These are phyloP conservation scores for Lapara coniferarum DNA, from an alignment of 2,888 invertebrate genomes.

Conservation along the genomic window DNA sequence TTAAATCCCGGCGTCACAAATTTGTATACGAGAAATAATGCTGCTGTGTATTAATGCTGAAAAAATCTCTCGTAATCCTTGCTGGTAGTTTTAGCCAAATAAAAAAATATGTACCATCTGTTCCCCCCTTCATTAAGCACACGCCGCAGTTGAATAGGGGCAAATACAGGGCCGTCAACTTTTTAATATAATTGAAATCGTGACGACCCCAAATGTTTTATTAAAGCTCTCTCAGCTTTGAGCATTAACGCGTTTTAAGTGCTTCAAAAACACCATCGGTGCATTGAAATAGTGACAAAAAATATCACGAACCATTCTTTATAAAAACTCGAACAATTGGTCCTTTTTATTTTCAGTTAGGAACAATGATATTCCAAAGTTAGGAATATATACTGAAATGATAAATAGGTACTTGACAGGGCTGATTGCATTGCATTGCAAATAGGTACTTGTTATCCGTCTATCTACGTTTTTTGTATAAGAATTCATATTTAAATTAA, in stretches of 20 bases:
- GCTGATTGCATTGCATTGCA: no score
- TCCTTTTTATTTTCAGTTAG: neutral
- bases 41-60: conserved; percentile 76
- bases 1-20: conserved; percentile 67
- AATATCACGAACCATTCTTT: neutral
- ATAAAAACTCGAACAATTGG: conserved; percentile 31
- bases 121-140: conserved; percentile 81
- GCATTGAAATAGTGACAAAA: neutral
- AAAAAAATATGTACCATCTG: conserved; percentile 81
- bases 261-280: conserved; percentile 35
- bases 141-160: conserved; percentile 66
- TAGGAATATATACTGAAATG: neutral
- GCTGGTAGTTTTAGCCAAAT: conserved; percentile 75
- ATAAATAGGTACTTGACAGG: neutral
- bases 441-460: neutral
- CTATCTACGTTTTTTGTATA: neutral
- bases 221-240: conserved; percentile 63
- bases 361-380: neutral
- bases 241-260: conserved; percentile 59
- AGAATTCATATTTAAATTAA: neutral
- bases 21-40: conserved; percentile 73
- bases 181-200: conserved; percentile 82
- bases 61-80: conserved; percentile 71
- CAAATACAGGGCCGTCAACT: conserved; percentile 72
- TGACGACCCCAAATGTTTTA: conserved; percentile 76